Evolutionary conservation across 1,140 invertebrate species (phyloP).

Genomic region (Macrotrachela quadricornifera): DNA sequence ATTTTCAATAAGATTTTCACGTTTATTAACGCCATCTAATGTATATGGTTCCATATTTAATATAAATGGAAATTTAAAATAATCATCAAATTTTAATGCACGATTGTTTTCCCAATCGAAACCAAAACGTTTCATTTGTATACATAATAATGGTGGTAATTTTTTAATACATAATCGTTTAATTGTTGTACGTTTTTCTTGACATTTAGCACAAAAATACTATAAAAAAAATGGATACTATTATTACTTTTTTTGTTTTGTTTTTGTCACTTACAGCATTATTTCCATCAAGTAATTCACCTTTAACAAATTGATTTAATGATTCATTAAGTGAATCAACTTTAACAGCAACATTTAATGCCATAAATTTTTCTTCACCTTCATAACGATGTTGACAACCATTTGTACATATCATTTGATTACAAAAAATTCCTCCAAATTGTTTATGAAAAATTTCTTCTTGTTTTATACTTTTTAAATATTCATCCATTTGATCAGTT

Average conservation of each 20-base stretch:
- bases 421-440: slow-evolving; percentile 82
- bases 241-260: slow-evolving; percentile 37
- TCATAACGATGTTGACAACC: slow-evolving; percentile 64
- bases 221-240: not conserved
- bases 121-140: slow-evolving; percentile 91
- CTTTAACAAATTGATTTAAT: slow-evolving; percentile 94
- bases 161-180: slow-evolving; percentile 90
- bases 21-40: slow-evolving; percentile 1
- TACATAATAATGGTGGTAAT: slow-evolving; percentile 77
- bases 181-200: slow-evolving; percentile 47
- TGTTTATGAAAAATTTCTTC: slow-evolving; percentile 43
- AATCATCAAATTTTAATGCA: slow-evolving; percentile 97
- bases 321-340: slow-evolving; percentile 74
- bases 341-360: slow-evolving; percentile 86
- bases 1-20: no score
- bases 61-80: slow-evolving; percentile 91
- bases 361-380: slow-evolving; percentile 90
- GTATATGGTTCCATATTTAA: slow-evolving; percentile 92
- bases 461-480: slow-evolving; percentile 34
- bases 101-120: slow-evolving; percentile 90
- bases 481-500: slow-evolving; percentile 89
- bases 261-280: slow-evolving; percentile 98
- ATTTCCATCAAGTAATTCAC: slow-evolving; percentile 83
- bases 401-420: slow-evolving; percentile 93
- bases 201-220: slow-evolving; percentile 30